Conservation (phyloP, 1,140 invertebrate species). For the Pseudomyrmex pallidus region DNA sequence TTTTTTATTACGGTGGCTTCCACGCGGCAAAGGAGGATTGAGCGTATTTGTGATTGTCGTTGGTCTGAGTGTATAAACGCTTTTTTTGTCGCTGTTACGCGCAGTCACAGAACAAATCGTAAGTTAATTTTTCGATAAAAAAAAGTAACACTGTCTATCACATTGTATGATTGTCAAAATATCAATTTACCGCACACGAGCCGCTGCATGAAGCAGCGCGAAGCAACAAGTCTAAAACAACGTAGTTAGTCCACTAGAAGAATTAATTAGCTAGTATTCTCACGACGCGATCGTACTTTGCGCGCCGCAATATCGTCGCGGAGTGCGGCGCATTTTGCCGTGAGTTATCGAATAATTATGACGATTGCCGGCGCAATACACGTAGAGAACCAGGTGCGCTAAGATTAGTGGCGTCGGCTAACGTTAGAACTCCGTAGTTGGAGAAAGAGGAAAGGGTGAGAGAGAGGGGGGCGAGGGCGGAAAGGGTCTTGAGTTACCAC, state of each 20-base stretch:
- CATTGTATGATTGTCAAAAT: no score
- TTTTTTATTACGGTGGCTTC: no score
- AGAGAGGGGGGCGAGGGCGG: background rate
- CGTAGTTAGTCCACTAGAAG: conserved; percentile 7
- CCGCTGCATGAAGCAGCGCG: background rate
- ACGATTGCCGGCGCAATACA: conserved; percentile 61
- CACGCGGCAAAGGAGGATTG: no score
- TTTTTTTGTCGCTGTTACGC: no score
- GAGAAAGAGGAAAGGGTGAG: conserved; percentile 37
- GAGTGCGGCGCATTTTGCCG: conserved; percentile 15
- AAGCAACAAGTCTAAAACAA: conserved; percentile 17
- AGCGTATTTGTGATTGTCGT: no score
- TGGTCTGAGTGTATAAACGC: no score
- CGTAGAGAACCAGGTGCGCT: conserved; percentile 70
- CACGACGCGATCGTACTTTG: conserved; percentile 9
- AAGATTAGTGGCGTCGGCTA: conserved; percentile 73
- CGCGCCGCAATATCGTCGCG: conserved; percentile 28
- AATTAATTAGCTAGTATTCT: conserved; percentile 34
- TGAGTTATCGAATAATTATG: conserved; percentile 74
- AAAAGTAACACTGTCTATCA: no score
- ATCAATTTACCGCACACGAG: no score
- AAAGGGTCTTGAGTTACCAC: conserved; percentile 31
- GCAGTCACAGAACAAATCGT: no score
- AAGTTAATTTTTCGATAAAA: no score
- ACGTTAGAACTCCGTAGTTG: conserved; percentile 62